Base-by-base conservation (phyloP, 2,797 vertebrate species). In the Gila robusta region DNA sequence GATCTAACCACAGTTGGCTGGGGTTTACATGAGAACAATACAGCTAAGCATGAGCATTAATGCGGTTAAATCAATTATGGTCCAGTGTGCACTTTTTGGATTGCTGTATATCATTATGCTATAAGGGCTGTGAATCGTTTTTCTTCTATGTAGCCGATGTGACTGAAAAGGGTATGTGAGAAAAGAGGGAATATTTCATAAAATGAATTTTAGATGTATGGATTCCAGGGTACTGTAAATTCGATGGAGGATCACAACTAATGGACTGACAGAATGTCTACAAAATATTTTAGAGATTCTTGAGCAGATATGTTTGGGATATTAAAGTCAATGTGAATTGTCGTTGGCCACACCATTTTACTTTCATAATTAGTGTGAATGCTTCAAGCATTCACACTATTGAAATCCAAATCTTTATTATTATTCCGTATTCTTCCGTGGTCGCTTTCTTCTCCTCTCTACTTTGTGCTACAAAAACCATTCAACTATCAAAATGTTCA, bases 101-200 rank as follows among this genome's bases (percentile, higher is more conserved):
- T 28, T 62, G 54, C 44, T 74, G 70, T 17, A 62, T 41, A 66
- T 79, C 66, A 81, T 9, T n/a, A 37, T 17, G 21, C 3, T 28
- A 37, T 12, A 47, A 37, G 32, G 21, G 66, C 19, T 56, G 76
- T 56, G 35, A 26, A 56, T 37, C 0, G 28, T 72, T 72, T 72
- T 41, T 81, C 79, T 69, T 67, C 28, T 76, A 10, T 69, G 19
- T 16, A 11, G 21, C 47, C 54, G 8, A 21, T 70, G 32, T 81
- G 66, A 39, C 35, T 72, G 37, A 32, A 82, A 72, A 71, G 35
- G n/a, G 37, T 17, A 72, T 62, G 52, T 41, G 4, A 44, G 37
- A 81, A 71, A 54, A 37, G 32, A 81, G 21, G 32, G 66, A 47
- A 49, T 80, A 35, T 67, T 80, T 80, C 19, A 80, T 69, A 14